Evolutionary conservation across 1,140 invertebrate species (phyloP).

Genomic region (Drosophila murphyi): DNA sequence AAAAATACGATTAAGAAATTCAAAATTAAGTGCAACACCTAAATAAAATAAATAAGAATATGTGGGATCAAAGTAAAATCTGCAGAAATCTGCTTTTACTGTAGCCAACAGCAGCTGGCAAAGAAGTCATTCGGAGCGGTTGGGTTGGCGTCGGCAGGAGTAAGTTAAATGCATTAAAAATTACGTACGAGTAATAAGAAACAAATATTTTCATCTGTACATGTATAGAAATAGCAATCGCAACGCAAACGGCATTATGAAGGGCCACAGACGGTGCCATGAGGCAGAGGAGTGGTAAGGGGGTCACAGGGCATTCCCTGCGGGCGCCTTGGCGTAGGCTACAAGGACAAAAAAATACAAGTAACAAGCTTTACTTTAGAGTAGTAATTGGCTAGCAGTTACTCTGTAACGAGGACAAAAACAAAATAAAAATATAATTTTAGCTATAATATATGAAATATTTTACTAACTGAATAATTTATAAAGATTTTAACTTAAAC

Average conservation of each 20-base stretch:
- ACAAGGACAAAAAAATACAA: conserved; percentile 11
- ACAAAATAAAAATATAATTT: no score
- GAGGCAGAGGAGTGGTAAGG: not conserved
- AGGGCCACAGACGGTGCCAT: conserved; percentile 20
- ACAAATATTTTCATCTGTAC: conserved; percentile 18
- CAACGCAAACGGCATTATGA: conserved; percentile 42
- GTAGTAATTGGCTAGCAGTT: not conserved
- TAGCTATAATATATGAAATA: no score
- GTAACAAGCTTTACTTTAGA: not conserved
- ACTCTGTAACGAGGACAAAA: not conserved
- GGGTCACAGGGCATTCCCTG: conserved; percentile 5
- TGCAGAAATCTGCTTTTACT: conserved; percentile 48
- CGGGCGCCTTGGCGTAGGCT: conserved; percentile 28
- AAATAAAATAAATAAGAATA: conserved; percentile 28
- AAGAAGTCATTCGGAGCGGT: not conserved
- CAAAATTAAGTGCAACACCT: conserved; percentile 10
- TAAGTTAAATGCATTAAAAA: conserved; percentile 53
- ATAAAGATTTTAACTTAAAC: no score
- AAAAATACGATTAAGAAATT: not conserved
- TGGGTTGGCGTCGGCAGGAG: not conserved
- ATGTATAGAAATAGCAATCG: conserved; percentile 32
- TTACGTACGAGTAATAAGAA: conserved; percentile 38
- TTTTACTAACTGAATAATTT: no score
- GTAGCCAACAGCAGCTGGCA: conserved; percentile 24
- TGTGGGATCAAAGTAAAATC: conserved; percentile 30